Evolutionary conservation across 2,888 invertebrate species (phyloP).

Genomic region (Notodonta dromedarius): DNA sequence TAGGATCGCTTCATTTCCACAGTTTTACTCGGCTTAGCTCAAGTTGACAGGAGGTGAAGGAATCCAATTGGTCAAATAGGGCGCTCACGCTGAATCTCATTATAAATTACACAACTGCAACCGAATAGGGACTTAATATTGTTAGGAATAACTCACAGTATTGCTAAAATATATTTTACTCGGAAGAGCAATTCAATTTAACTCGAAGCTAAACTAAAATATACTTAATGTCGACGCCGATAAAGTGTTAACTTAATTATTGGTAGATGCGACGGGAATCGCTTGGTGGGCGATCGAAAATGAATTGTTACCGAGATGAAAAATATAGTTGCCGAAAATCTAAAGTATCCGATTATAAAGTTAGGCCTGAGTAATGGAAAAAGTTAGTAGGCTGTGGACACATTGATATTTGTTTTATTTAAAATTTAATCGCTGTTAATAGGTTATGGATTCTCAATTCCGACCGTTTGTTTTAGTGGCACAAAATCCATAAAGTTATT

Average conservation of each 20-base stretch:
- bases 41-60: no score
- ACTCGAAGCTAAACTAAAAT: constrained; percentile 17
- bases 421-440: no score
- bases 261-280: constrained; percentile 7
- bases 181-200: constrained; percentile 14
- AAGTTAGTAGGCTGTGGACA: background rate
- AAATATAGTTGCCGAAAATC: background rate
- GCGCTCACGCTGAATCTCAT: no score
- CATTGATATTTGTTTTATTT: background rate
- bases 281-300: constrained; percentile 10
- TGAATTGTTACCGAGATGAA: background rate
- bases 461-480: no score
- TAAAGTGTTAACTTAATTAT: constrained; percentile 28
- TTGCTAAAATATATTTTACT: background rate
- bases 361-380: background rate
- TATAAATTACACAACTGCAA: no score
- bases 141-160: background rate
- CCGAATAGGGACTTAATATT: no score
- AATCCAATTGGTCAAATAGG: no score
- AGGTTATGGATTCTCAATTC: no score
- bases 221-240: constrained; percentile 20
- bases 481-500: no score
- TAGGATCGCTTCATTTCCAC: no score
- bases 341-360: background rate
- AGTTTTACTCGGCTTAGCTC: no score